Evolutionary conservation across 2,888 invertebrate species (phyloP).

Genomic region (Phanerotoma sp.): DNA sequence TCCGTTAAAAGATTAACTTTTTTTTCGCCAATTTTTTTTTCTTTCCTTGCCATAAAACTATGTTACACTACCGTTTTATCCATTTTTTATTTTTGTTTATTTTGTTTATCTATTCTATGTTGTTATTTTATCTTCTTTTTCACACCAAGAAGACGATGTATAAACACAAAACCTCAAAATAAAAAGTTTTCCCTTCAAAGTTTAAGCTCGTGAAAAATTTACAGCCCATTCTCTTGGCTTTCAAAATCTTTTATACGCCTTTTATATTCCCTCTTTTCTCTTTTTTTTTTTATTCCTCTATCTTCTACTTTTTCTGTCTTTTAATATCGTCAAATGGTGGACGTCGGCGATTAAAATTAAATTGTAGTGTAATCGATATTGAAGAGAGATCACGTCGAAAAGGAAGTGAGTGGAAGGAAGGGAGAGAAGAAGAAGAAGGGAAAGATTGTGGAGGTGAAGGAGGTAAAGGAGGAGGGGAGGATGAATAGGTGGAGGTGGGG

Average conservation of each 20-base stretch:
- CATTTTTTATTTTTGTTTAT: conserved; percentile 8
- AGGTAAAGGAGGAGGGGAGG: conserved; percentile 16
- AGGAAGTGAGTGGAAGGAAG: conserved; percentile 9
- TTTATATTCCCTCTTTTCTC: conserved; percentile 20
- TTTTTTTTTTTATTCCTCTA: conserved; percentile 10
- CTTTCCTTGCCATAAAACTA: too few relatives aligned
- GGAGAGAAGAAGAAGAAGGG: conserved; percentile 9
- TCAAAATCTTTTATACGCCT: conserved; percentile 20
- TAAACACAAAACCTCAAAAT: conserved; percentile 8
- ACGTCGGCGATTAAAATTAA: conserved; percentile 34
- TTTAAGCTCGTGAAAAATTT: conserved; percentile 10
- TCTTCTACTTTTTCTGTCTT: conserved; percentile 10
- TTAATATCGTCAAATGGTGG: conserved; percentile 16
- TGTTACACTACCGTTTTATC: too few relatives aligned
- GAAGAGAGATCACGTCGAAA: conserved; percentile 25
- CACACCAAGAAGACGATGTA: conserved; percentile 9
- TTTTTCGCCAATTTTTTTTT: too few relatives aligned
- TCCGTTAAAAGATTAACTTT: too few relatives aligned
- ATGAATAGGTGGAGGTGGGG: neutral
- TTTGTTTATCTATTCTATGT: too few relatives aligned
- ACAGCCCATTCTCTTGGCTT: too few relatives aligned
- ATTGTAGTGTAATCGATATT: conserved; percentile 33
- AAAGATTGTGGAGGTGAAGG: neutral
- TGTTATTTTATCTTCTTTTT: conserved; percentile 12
- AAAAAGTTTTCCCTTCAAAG: conserved; percentile 24